Evolutionary conservation across 2,113 vertebrate genomes (phyloP).

Genomic region (Proterorhinus semilunaris): DNA sequence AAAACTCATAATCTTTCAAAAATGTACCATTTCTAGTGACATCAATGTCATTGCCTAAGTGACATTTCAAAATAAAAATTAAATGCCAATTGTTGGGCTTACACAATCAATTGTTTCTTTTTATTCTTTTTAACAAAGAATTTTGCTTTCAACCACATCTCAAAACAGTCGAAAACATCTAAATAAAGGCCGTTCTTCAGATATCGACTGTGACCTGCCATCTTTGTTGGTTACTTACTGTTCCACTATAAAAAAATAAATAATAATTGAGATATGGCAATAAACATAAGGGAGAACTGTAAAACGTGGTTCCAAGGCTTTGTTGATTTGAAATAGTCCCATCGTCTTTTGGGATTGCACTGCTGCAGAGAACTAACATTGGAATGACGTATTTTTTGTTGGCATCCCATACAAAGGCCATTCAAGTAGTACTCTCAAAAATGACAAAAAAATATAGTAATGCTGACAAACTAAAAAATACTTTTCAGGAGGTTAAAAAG

Average conservation of each 20-base stretch:
- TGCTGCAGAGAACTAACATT: slow-evolving; percentile 36
- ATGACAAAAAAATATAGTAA: slow-evolving; percentile 27
- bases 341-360: slow-evolving; percentile 6
- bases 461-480: slow-evolving; percentile 46
- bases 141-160: slow-evolving; percentile 6
- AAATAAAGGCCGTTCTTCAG: background rate
- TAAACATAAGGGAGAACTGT: background rate
- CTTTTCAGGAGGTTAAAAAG: slow-evolving; percentile 41
- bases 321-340: background rate
- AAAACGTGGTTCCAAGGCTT: background rate
- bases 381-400: slow-evolving; percentile 51
- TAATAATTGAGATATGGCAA: background rate
- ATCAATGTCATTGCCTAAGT: background rate
- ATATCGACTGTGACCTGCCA: background rate
- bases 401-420: slow-evolving; percentile 36
- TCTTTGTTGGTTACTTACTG: background rate
- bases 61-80: background rate
- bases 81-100: slow-evolving; percentile 20
- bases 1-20: background rate
- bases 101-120: slow-evolving; percentile 31
- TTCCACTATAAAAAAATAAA: background rate
- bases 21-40: slow-evolving; percentile 1
- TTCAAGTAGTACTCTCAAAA: slow-evolving; percentile 57
- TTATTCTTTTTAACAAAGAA: background rate
- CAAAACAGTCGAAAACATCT: slow-evolving; percentile 1